These are phyloP conservation scores for Eptatretus burgeri DNA, from an alignment of 2,113 vertebrate species.

Conservation along the genomic window DNA sequence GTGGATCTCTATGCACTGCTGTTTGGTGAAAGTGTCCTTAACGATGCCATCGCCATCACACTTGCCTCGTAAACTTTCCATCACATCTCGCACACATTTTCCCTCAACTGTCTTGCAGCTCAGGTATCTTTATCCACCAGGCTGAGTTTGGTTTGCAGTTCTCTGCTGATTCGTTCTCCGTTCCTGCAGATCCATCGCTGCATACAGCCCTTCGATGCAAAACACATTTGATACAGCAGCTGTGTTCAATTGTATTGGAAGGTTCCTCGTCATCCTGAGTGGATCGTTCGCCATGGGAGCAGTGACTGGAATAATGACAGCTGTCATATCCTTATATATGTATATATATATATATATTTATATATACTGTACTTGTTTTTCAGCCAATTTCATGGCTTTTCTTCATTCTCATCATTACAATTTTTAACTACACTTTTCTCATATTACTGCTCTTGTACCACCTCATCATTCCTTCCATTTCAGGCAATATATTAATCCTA, in stretches of 20 bases:
- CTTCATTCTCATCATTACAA: no score
- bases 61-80: constrained; percentile 38
- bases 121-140: no score
- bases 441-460: no score
- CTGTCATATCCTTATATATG: constrained; percentile 94
- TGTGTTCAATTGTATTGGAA: constrained; percentile 82
- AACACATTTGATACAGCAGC: constrained; percentile 72
- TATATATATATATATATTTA: no score
- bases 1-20: constrained; percentile 91
- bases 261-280: constrained; percentile 89
- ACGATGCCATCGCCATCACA: constrained; percentile 80
- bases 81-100: no score
- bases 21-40: constrained; percentile 87
- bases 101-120: no score
- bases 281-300: constrained; percentile 93
- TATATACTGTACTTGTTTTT: no score
- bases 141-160: no score
- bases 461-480: no score
- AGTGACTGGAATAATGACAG: constrained; percentile 63
- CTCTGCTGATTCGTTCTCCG: neutral
- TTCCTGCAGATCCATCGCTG: constrained; percentile 46
- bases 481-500: no score
- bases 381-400: no score
- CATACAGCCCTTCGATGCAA: constrained; percentile 67
- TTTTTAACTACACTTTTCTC: no score